Conservation (phyloP, 2,888 invertebrate genomes). For the Clunio marinus region DNA sequence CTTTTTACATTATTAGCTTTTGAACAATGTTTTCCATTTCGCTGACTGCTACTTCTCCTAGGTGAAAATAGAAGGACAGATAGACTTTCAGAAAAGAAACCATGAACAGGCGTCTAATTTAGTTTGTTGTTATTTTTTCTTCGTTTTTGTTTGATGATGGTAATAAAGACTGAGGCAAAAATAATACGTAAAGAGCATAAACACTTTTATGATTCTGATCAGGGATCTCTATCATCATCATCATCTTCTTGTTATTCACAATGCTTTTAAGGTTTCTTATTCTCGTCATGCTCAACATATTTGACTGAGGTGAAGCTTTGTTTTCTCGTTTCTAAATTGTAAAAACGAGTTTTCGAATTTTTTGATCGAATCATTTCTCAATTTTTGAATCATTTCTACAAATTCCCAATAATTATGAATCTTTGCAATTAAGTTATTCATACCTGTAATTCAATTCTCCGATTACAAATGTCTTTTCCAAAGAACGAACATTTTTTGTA, state of each 20-base stretch:
- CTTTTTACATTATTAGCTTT: neutral
- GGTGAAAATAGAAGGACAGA: no score
- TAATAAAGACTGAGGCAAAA: constrained; percentile 16
- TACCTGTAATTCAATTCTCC: no score
- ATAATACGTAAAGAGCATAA: constrained; percentile 21
- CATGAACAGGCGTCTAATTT: constrained; percentile 19
- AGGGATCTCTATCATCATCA: constrained; percentile 6
- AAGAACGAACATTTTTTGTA: no score
- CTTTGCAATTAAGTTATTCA: no score
- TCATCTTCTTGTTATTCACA: neutral
- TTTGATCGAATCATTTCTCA: no score
- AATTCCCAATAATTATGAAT: no score
- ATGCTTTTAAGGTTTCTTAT: constrained; percentile 13
- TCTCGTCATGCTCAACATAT: constrained; percentile 1
- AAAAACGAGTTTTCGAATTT: no score
- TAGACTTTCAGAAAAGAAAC: no score
- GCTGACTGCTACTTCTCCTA: neutral
- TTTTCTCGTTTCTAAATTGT: no score
- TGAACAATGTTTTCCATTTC: constrained; percentile 7
- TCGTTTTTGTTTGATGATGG: constrained; percentile 11
- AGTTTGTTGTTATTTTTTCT: neutral
- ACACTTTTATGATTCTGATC: constrained; percentile 36
- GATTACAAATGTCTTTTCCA: no score
- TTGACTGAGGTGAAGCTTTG: no score
- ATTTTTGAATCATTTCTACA: no score